Evolutionary conservation across 2,888 invertebrate species (phyloP), one percentile per base, ranked within the genome.

Genomic region (Hedychridium roseum): DNA sequence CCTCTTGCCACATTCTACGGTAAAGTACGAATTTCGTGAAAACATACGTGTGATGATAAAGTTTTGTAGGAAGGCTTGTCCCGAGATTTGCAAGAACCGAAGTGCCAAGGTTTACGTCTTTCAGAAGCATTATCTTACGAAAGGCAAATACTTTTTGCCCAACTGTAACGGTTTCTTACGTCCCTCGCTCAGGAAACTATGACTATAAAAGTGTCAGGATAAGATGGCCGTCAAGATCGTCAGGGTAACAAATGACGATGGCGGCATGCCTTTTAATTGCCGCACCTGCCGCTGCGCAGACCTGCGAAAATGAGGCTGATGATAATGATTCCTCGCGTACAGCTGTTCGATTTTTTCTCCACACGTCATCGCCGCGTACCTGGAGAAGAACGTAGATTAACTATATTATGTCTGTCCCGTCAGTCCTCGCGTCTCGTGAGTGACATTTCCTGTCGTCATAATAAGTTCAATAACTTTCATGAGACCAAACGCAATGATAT

Each of bases 221-320:
- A 56, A 57, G 57, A 65, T 61, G 53, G 47, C 58, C 62, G 61
- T 64, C 61, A 54, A 67, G 66, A 68, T 71, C 66, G 55, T 54
- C 59, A 52, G 56, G 64, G 56, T 68, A 70, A 70, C 68, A 68
- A 73, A 72, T 66, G 68, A 71, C 56, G 64, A 62, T 39, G 50
- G 53, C 63, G 64, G 64, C 51, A 60, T 63, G 58, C 50, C 56
- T 72, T 72, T 74, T 74, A 74, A 73, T 74, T 70, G 72, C 66
- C 60, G 59, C 74, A 74, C 74, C 74, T 74, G 74, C 68, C 57
- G 49, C 35, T 35, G 39, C 23, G 26, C 31, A 20, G 53, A 40
- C 50, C 39, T 41, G 42, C 30, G 58, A 64, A 58, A 60, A 55
- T 50, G 51, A 28, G 12, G 28, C 9, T 38, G 44, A 36, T 52